These are phyloP conservation scores for Ptychobarbus kaznakovi DNA, from an alignment of 2,797 vertebrate genomes.

Conservation along the genomic window DNA sequence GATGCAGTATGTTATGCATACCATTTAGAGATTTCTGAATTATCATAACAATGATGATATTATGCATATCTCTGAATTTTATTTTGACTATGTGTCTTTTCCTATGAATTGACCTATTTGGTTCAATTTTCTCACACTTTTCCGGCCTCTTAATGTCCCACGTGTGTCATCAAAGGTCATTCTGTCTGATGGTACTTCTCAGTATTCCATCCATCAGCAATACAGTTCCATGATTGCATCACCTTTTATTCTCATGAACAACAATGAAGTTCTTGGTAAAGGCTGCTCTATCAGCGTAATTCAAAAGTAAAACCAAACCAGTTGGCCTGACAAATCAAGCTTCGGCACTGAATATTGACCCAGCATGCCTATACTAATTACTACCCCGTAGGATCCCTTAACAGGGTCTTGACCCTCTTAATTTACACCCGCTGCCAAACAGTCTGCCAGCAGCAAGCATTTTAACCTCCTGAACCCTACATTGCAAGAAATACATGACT, in stretches of 20 bases:
- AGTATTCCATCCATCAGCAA: constrained; percentile 31
- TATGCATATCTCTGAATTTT: too few species aligned
- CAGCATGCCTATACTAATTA: constrained; percentile 19
- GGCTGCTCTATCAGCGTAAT: constrained; percentile 16
- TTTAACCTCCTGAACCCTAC: constrained; percentile 58
- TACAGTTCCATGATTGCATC: background rate
- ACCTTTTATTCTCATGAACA: constrained; percentile 30
- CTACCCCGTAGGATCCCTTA: constrained; percentile 45
- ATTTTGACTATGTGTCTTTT: too few species aligned
- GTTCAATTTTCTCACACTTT: too few species aligned
- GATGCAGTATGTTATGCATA: too few species aligned
- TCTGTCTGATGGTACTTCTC: constrained; percentile 32
- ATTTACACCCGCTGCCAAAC: constrained; percentile 59
- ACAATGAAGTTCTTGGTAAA: constrained; percentile 31
- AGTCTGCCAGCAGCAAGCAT: constrained; percentile 52
- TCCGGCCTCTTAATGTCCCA: too few species aligned
- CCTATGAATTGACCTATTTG: too few species aligned
- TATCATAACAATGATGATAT: too few species aligned
- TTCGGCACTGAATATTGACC: constrained; percentile 16
- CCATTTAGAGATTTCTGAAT: too few species aligned
- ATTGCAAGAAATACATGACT: constrained; percentile 33
- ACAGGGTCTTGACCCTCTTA: constrained; percentile 56
- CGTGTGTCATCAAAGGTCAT: constrained; percentile 22
- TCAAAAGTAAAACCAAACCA: constrained; percentile 40
- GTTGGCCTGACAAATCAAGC: constrained; percentile 17